These are phyloP conservation scores for Rhabdornis inornatus DNA, from an alignment of 2,113 vertebrate genomes.

Conservation along the genomic window DNA sequence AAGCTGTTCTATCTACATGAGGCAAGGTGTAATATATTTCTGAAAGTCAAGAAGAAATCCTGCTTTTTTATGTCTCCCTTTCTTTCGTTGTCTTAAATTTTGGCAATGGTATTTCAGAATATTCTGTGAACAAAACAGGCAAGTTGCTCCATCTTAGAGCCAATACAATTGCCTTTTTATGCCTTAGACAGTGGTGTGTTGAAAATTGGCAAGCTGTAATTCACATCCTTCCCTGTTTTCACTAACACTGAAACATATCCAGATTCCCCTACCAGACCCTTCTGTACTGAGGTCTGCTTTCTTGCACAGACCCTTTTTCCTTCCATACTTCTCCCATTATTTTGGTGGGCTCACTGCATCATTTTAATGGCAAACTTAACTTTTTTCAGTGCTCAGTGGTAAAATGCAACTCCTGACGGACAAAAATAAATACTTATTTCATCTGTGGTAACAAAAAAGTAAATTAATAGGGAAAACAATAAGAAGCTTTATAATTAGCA, in stretches of 20 bases:
- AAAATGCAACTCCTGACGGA: background rate
- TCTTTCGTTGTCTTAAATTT: background rate
- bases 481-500: background rate
- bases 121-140: constrained; percentile 36
- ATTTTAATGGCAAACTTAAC: background rate
- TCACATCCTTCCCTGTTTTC: constrained; percentile 8
- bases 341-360: background rate
- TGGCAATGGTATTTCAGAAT: constrained; percentile 16
- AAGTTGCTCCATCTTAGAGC: constrained; percentile 1
- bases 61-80: background rate
- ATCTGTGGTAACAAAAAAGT: background rate
- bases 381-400: background rate
- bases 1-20: constrained; percentile 3
- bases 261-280: background rate
- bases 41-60: background rate
- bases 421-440: background rate
- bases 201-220: constrained; percentile 9
- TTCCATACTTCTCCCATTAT: background rate
- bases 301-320: background rate
- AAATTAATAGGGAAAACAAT: background rate
- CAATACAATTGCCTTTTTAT: constrained; percentile 47
- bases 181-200: background rate
- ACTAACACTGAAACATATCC: background rate
- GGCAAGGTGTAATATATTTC: constrained; percentile 32
- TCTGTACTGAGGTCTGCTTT: background rate